Base-by-base conservation (phyloP, 2,888 invertebrate genomes). In the Philhelius pedissequus region DNA sequence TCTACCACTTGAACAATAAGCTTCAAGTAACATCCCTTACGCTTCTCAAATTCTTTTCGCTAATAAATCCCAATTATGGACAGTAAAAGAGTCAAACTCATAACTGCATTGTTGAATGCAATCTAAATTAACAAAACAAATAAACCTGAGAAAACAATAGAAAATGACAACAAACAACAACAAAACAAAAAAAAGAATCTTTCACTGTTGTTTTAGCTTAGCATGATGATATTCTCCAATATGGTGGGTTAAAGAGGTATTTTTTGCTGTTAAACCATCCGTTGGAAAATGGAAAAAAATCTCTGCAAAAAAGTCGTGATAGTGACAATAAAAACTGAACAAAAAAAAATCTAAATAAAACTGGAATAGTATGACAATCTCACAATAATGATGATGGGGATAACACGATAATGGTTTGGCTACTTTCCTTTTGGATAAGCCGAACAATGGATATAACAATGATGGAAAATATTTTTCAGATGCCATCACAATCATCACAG, bases 321-420 rank as follows among this genome's bases (percentile, higher is more conserved):
- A 50, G 66, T 27, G 66, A 50, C 74, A 69, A 69, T 45, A 62
- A 80, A 70, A 69, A 52, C 9, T 6, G 1, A 20, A 7, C 22
- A 43, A 52, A 60, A 32, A 20, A 15, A n/a, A 35, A 35, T 35
- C 48, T 35, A 32, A 30, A 50, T 20, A 56, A 70, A 76, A n/a
- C n/a, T 73, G 56, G 50, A 71, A 77, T 56, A 71, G 45, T 56
- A 45, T 76, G 56, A 69, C 76, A 78, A 78, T 69, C 62, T 70
- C 69, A 74, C 76, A 70, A 27, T 15, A 70, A 75, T 75, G 54
- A 60, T 30, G 18, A 60, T 60, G 43, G 58, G 77, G 66, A 82
- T 82, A 77, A 77, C 71, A 77, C 48, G 73, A 77, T 82, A 78
- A 82, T 77, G 82, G 78, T 62, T 73, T 77, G 82, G 78, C 68